Conservation (phyloP, 2,888 invertebrate species). For the Syritta pipiens region DNA sequence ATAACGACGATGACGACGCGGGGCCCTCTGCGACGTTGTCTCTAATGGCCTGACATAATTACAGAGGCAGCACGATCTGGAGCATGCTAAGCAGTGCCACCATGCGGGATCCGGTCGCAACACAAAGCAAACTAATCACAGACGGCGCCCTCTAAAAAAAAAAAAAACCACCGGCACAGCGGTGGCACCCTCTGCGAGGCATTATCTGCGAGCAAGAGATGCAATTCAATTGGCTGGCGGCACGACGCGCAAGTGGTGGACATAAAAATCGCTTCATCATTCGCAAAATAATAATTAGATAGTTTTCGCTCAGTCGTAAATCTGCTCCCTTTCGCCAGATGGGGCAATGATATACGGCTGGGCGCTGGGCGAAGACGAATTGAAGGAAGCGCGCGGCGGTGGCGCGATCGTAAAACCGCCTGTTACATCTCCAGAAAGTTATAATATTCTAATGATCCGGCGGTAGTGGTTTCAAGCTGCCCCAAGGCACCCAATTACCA, state of each 20-base stretch:
- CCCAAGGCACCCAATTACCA: conserved; percentile 45
- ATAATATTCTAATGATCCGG: conserved; percentile 65
- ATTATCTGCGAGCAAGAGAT: conserved; percentile 9
- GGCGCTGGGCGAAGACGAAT: conserved; percentile 53
- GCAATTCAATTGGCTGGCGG: conserved; percentile 57
- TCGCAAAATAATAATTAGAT: conserved; percentile 66
- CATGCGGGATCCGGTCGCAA: conserved; percentile 31
- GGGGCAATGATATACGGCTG: conserved; percentile 44
- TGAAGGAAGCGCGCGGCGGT: conserved; percentile 34
- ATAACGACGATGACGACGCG: conserved; percentile 31
- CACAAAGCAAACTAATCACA: conserved; percentile 51
- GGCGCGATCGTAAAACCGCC: conserved; percentile 58
- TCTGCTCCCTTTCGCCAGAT: conserved; percentile 32
- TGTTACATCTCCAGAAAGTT: conserved; percentile 58
- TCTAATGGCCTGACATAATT: conserved; percentile 61
- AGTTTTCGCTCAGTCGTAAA: conserved; percentile 63
- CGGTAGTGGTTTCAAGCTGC: conserved; percentile 30
- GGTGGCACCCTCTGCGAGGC: neutral
- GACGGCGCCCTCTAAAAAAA: conserved; percentile 54
- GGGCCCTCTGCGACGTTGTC: conserved; percentile 1
- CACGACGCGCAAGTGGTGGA: conserved; percentile 43
- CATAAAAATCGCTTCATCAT: conserved; percentile 68
- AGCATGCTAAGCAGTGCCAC: conserved; percentile 29
- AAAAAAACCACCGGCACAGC: neutral
- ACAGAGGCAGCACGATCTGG: conserved; percentile 31